Percentiles rank a stretch among this genome's conserved stretches.
Conservation (phyloP, 1,140 invertebrate species). For the Sesamia nonagrioides region DNA sequence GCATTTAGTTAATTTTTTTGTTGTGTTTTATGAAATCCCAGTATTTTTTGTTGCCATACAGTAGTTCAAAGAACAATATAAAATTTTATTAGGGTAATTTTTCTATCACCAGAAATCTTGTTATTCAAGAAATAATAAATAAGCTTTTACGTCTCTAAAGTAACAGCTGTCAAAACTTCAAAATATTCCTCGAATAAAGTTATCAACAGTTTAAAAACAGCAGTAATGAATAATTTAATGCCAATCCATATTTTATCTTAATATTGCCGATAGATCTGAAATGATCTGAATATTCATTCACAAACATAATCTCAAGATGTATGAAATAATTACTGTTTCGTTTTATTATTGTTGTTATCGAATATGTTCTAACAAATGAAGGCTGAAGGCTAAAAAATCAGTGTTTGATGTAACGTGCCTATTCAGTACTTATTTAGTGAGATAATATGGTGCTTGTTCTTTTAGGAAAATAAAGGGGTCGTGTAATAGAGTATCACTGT, state of each 20-base stretch:
- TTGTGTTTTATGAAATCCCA: neutral
- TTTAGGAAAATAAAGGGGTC: neutral
- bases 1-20: neutral
- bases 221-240: neutral
- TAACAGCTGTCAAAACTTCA: no score
- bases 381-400: neutral
- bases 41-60: neutral
- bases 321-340: neutral
- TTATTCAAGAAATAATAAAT: no score
- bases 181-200: no score
- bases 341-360: neutral
- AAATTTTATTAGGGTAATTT: neutral
- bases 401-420: constrained; percentile 20
- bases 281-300: neutral
- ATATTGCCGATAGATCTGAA: constrained; percentile 15
- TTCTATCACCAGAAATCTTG: no score
- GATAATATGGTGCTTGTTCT: constrained; percentile 41
- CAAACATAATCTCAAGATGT: constrained; percentile 17
- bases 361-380: no score
- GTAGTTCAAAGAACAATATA: neutral
- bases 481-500: neutral
- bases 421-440: constrained; percentile 29
- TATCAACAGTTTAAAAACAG: no score
- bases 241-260: neutral
- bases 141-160: no score